Evolutionary conservation across 2,113 vertebrate species (phyloP), one percentile per base, ranked within the genome.

Genomic region (Muscicapa adusta): DNA sequence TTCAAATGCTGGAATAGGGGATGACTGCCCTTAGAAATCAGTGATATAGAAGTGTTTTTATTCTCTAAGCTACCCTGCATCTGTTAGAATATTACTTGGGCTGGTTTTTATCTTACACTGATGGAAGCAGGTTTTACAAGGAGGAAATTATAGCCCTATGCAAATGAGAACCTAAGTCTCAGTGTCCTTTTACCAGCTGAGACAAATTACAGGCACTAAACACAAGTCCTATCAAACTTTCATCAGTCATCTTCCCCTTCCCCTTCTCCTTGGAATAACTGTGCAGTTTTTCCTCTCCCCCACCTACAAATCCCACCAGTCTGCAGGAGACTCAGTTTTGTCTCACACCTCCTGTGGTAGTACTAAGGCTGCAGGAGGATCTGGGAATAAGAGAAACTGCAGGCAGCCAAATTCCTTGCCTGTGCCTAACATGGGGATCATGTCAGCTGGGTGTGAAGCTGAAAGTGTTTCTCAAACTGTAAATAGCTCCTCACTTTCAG

Each of bases 361-460:
- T 17, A 56, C 40, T n/a, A 19, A 51, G 3, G 3, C 29, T 5
- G 0, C 74, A 38, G 36, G 53, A 72, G 31, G 16, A 63, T 51
- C 28, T 22, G n/a, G 22, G 36, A 74, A 53, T 7, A 15, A 73
- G 28, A 47, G 38, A 68, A 93, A n/a, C 42, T 10, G 4, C 7
- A 2, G 1, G 45, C 42, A 54, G 62, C 10, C 36, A 67, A 36
- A 57, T 73, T 48, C 36, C 53, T 40, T 72, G 24, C 40, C 48
- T 31, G 19, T 79, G 53, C 14, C 78, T 88, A 65, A 34, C 22
- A 50, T 8, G 6, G 53, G 20, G 40, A 53, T 26, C 2, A 1
- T 2, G 9, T 19, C n/a, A 57, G 38, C 25, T 53, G n/a, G 1
- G 3, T 1, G 0, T 8, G 38, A 67, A 72, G 45, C 48, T 57